These are phyloP conservation scores for Casuarius casuarius DNA, from an alignment of 2,113 vertebrate species.

Conservation along the genomic window DNA sequence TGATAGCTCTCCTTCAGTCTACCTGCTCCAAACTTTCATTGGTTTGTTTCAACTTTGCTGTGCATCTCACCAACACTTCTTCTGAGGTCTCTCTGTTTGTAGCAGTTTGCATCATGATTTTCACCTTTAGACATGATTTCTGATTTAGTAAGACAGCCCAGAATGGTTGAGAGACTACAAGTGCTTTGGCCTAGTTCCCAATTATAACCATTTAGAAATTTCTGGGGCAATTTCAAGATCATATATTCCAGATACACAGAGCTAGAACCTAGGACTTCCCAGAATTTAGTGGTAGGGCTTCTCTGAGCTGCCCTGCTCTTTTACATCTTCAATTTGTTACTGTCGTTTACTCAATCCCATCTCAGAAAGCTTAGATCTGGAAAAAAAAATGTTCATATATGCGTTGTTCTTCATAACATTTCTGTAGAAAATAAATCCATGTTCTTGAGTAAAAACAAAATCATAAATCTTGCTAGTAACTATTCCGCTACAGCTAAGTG, in stretches of 20 bases:
- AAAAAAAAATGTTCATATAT: neutral
- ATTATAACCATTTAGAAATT: neutral
- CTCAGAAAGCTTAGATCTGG: neutral
- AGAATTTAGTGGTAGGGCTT: fast-evolving
- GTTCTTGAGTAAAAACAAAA: neutral
- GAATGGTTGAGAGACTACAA: neutral
- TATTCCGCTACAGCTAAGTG: neutral
- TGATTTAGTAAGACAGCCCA: neutral
- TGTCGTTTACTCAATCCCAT: neutral
- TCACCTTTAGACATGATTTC: fast-evolving
- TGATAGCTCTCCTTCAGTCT: neutral
- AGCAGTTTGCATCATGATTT: neutral
- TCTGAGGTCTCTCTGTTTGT: neutral
- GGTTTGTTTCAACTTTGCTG: neutral
- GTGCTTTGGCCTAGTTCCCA: neutral
- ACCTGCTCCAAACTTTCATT: neutral
- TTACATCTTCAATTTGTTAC: neutral
- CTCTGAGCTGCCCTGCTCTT: neutral
- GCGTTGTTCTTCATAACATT: neutral
- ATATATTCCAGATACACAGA: neutral
- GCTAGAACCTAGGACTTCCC: neutral
- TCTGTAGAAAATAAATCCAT: neutral
- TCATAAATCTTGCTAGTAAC: neutral
- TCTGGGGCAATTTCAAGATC: neutral
- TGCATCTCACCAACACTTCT: neutral